Evolutionary conservation across 2,113 vertebrate genomes (phyloP), one percentile per base, ranked within the genome.

Genomic region (Anoplopoma fimbria): DNA sequence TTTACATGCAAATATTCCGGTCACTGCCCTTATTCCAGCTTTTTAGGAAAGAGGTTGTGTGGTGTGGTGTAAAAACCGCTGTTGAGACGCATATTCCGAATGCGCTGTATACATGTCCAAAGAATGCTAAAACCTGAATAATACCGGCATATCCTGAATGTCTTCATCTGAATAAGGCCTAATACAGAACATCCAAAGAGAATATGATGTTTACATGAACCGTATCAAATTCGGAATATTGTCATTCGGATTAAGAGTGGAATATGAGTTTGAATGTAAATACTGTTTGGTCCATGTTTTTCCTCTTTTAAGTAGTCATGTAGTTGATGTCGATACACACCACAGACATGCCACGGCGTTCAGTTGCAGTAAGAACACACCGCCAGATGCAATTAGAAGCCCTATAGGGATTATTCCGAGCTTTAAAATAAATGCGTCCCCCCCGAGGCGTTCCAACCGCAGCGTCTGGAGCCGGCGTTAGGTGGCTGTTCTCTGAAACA

Each of bases 301-400:
- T 36, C 51, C 40, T 60, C 34, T n/a, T 61, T 12, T 19, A 19
- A 83, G 76, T 23, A 68, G 74, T 71, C 79, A 36, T 21, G 75
- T 17, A 82, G n/a, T 57, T 67, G 67, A 71, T 21, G 71, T 68
- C 55, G 71, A 78, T 63, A 31, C 13, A 75, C 68, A 72, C 79
- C 38, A 67, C 45, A 84, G 81, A 45, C 82, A 68, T 83, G 55
- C 68, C 84, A 55, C 61, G 40, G 77, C 27, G 38, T 84, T 63
- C 36, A 51, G 67, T 82, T 88, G 77, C 85, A 63, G 85, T 91
- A 90, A 91, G 80, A 91, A 89, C 89, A 87, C 87, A 88, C 83
- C 75, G 19, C 53, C 75, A 80, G 47, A 84, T 88, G 90, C 75
- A 83, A 86, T 85, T 75, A 84, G 25, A 88, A 85, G 42, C 69